phyloP scores from a whole-genome alignment of 2,113 vertebrate genomes.

The Callospermophilus lateralis region DNA sequence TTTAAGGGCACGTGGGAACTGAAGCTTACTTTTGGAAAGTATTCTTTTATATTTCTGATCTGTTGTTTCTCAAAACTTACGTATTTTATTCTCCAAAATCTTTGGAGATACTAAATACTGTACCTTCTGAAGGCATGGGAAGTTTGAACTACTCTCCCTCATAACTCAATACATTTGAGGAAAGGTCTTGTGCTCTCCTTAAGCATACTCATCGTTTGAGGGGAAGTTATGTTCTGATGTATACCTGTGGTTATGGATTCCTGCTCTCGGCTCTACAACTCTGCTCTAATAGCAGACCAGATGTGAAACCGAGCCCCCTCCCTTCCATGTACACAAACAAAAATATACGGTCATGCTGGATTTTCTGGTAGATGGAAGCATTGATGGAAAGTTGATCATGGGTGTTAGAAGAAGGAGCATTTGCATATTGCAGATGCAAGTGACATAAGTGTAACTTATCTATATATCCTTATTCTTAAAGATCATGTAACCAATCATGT shows the following conservation, averaged over 20 bases:
- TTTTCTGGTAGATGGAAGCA: neutral
- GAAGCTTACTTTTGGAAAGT: neutral
- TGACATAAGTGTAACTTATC: neutral
- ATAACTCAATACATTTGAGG: neutral
- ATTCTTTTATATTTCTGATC: neutral
- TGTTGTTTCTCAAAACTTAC: neutral
- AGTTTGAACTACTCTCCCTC: neutral
- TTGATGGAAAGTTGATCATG: neutral
- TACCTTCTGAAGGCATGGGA: neutral
- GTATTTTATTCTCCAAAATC: neutral
- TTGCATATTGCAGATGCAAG: neutral
- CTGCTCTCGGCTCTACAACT: neutral
- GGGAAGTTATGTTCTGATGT: neutral
- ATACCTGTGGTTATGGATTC: neutral
- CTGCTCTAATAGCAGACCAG: neutral
- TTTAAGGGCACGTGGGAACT: neutral
- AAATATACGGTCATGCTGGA: neutral
- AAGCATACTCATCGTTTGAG: neutral
- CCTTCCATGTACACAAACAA: neutral
- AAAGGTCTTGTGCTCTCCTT: neutral
- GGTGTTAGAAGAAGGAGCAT: neutral
- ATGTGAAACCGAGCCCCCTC: neutral
- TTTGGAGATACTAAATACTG: neutral
- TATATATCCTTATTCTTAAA: neutral
- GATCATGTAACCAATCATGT: fast-evolving